phyloP scores from a whole-genome alignment of 2,113 vertebrate species.

The Glaucomys volans region DNA sequence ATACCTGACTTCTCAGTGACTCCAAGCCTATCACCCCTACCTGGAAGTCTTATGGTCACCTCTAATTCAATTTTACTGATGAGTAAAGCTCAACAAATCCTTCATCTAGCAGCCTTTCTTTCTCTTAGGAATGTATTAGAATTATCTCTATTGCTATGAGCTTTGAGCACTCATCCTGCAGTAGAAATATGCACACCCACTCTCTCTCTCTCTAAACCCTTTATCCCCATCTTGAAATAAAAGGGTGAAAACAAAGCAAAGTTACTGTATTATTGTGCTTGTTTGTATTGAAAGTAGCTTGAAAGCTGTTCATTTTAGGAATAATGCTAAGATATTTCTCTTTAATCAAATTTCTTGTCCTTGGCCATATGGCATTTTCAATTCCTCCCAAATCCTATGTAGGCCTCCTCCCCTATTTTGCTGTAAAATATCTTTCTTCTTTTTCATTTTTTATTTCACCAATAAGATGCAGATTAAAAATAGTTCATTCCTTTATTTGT shows the following conservation, averaged over 20 bases:
- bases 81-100: background rate
- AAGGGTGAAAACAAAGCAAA: background rate
- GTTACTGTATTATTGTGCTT: background rate
- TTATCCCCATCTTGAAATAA: background rate
- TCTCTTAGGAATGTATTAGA: background rate
- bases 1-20: background rate
- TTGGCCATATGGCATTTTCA: background rate
- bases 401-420: background rate
- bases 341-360: background rate
- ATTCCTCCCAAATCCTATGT: background rate
- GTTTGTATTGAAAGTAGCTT: background rate
- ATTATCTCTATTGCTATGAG: background rate
- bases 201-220: background rate
- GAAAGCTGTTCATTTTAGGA: background rate
- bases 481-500: background rate
- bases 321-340: background rate
- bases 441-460: background rate
- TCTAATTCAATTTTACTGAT: slow-evolving; percentile 1
- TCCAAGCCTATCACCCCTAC: background rate
- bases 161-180: background rate
- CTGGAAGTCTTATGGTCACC: background rate
- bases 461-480: background rate
- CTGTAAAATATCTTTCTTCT: background rate
- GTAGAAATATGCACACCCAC: background rate
- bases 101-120: background rate